Conservation (phyloP, 1,140 invertebrate genomes). For the Drosophila repleta region DNA sequence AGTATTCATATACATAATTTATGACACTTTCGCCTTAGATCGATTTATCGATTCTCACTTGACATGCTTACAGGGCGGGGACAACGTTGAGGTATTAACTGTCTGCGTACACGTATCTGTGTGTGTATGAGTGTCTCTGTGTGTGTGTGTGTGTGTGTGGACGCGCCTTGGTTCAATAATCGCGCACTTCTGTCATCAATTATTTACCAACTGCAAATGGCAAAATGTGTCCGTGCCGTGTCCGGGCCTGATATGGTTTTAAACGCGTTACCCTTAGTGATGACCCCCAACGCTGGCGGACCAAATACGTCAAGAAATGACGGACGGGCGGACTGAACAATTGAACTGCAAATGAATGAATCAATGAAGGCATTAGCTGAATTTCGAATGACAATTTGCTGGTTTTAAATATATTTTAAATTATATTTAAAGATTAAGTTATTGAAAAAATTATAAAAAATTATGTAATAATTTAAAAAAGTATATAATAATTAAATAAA, state of each 20-base stretch:
- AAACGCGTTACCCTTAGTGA: conserved; percentile 23
- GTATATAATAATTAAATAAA: too few species aligned
- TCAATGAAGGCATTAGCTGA: neutral
- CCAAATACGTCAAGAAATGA: neutral
- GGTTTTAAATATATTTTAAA: too few species aligned
- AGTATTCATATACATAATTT: conserved; percentile 23
- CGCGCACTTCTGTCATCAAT: conserved; percentile 32
- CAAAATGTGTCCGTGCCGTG: conserved; percentile 17
- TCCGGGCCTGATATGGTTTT: conserved; percentile 22
- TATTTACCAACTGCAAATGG: conserved; percentile 34
- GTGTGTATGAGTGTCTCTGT: neutral
- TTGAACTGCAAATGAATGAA: conserved; percentile 10
- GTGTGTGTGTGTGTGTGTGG: neutral
- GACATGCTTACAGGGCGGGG: conserved; percentile 39
- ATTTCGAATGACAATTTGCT: conserved; percentile 1
- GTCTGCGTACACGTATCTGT: neutral
- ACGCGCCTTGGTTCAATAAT: conserved; percentile 35
- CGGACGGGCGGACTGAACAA: conserved; percentile 1
- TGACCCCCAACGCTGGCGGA: conserved; percentile 2
- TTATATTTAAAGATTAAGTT: too few species aligned
- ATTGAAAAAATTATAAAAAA: too few species aligned
- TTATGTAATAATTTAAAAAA: too few species aligned
- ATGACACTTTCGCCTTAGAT: conserved; percentile 34
- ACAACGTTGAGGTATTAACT: neutral
- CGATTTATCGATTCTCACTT: conserved; percentile 70